Evolutionary conservation across 2,797 vertebrate species (phyloP), one percentile per base, ranked within the genome.

Genomic region (Dermochelys coriacea): DNA sequence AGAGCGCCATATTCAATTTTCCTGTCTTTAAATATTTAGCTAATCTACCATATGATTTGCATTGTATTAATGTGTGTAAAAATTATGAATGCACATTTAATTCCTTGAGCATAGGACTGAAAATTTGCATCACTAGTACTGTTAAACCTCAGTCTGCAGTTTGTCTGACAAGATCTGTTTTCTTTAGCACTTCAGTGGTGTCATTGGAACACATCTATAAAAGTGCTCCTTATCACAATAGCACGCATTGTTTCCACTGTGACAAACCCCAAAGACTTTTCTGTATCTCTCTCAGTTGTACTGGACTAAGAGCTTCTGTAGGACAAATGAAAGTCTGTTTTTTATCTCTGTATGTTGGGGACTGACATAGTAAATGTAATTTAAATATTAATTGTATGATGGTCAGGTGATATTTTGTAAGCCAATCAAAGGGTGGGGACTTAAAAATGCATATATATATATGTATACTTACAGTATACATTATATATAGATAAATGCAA

Each of bases 381-480:
- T 41, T 61, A 1, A 2, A 1, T 78, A 89, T 74, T 96, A 82
- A 80, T 52, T 52, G 45, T 45, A 50, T 95, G 50, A 54, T 27
- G 87, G 91, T 93, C 95, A 64, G 37, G 80, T 81, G 95, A 1
- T 64, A 2, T 90, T 82, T 71, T 88, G 21, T 85, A 77, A 92
- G 77, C 21, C 21, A 83, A 1, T 83, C 52, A 57, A 71, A 31
- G 9, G 59, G 15, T 49, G 82, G 3, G 68, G n/a, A 23, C n/a
- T 19, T 78, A 0, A 51, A 12, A 82, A 12, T 51, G 34, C 15
- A 31, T 87, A 82, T 80, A 86, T 85, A 19, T 91, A 88, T 96
- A 82, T 23, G 23, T 90, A 94, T 71, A 14, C 6, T 2, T 14
- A 15, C 14, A 18, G 25, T 77, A 9, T 27, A 77, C 74, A 77